Percentiles rank a stretch among this genome's conserved stretches.
Evolutionary conservation across 2,797 vertebrate genomes (phyloP).

Genomic region (Acipenser oxyrinchus): DNA sequence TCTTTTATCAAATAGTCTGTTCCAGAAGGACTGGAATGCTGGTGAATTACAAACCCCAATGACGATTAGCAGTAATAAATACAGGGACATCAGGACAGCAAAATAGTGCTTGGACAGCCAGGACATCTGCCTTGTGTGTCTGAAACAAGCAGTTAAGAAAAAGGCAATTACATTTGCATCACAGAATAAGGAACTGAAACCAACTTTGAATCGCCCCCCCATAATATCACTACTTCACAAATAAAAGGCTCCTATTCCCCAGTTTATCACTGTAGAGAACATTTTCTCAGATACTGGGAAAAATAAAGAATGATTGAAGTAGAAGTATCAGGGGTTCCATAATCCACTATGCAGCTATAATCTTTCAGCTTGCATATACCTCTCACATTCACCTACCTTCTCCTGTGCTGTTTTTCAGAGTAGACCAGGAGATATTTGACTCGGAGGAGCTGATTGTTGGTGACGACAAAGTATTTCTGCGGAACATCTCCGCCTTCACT

Average conservation of each 20-base stretch:
- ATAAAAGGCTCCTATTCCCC: too few species aligned
- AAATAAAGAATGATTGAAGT: too few species aligned
- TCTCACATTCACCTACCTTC: slow-evolving; percentile 43
- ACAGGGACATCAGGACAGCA: slow-evolving; percentile 78
- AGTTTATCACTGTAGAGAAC: too few species aligned
- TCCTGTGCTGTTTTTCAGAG: slow-evolving; percentile 74
- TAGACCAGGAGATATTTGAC: slow-evolving; percentile 93
- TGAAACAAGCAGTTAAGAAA: slow-evolving; percentile 29
- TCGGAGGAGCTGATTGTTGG: slow-evolving; percentile 88
- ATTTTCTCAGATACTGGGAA: too few species aligned
- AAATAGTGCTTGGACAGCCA: slow-evolving; percentile 90
- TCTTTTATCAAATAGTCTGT: slow-evolving; percentile 65
- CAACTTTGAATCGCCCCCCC: too few species aligned
- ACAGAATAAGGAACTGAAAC: too few species aligned
- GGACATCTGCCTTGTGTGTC: slow-evolving; percentile 69
- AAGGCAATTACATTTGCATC: too few species aligned
- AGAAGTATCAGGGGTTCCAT: too few species aligned
- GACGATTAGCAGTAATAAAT: slow-evolving; percentile 79
- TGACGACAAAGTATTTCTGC: slow-evolving; percentile 94
- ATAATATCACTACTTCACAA: too few species aligned
- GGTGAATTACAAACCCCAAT: slow-evolving; percentile 88
- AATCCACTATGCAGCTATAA: too few species aligned
- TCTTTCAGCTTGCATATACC: too few species aligned
- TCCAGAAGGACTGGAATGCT: slow-evolving; percentile 82
- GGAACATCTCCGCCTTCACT: slow-evolving; percentile 92